Evolutionary conservation across 2,888 invertebrate genomes (phyloP), one percentile per base, ranked within the genome.

Genomic region (Diaperis boleti): DNA sequence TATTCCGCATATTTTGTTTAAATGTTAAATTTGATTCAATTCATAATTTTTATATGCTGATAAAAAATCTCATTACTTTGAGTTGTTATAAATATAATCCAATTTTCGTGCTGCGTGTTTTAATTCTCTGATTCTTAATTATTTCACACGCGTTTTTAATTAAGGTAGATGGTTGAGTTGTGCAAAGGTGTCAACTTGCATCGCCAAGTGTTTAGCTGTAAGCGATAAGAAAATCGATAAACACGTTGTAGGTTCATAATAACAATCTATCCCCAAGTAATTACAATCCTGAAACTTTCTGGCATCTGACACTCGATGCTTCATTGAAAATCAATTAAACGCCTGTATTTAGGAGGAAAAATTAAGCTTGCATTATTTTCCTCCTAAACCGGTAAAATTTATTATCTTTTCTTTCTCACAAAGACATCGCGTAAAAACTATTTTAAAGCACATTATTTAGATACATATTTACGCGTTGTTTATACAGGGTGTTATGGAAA

Each of bases 171-270:
- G 2, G 45, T 45, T 26, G 14, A 15, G 6, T 20, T 4, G 20
- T 20, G 3, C 14, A 11, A 31, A 37, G 17, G 35, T 33, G 20
- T 6, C 10, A 17, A 15, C 8, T 15, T 50, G 18, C 50, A 50
- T 33, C 50, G 50, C 33, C 50, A 50, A 35, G 33, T 33, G 29
- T 18, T 47, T 33, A 37, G 8, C 50, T 50, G 50, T 35, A 50
- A 50, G 15, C 35, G 50, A 50, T 50, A 50, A 50, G 35, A 50
- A 35, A 50, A 50, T 50, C 50, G 18, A 50, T 50, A 50, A 33
- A 7, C 11, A 13, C 33, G 33, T 31, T 31, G 10, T 33, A 33
- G 33, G 35, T 50, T 17, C 26, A 10, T 33, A 18, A 33, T 26
- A 49, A 14, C 33, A 35, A 50, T 50, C 20, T 22, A 33, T 49